These are phyloP conservation scores for Exephanes ischioxanthus DNA, from an alignment of 2,888 invertebrate species.

Conservation along the genomic window DNA sequence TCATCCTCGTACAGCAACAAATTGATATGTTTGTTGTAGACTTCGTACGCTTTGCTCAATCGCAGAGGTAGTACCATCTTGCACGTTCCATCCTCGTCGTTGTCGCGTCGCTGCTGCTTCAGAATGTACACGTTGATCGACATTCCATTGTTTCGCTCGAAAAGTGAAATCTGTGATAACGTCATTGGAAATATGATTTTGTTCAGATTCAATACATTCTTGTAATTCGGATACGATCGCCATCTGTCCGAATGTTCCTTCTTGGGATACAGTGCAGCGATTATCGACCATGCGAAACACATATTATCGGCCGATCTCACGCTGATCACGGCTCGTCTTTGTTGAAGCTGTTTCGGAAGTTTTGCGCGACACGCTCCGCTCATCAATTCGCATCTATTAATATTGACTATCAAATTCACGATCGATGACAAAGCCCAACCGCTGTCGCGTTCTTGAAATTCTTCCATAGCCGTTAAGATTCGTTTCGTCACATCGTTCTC, in stretches of 20 bases:
- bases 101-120: neutral
- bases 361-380: too few relatives aligned
- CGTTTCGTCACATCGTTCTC: neutral
- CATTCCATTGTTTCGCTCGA: neutral
- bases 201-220: neutral
- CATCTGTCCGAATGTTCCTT: neutral
- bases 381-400: neutral
- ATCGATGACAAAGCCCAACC: neutral
- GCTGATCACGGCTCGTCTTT: too few relatives aligned
- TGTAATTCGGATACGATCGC: conserved; percentile 26
- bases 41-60: neutral
- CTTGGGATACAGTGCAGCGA: conserved; percentile 46
- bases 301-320: too few relatives aligned
- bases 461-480: neutral
- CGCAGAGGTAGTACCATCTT: neutral
- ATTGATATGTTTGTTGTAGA: neutral
- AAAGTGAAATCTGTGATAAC: neutral
- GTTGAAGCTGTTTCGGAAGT: too few relatives aligned
- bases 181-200: conserved; percentile 17
- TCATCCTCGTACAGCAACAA: neutral
- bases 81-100: neutral
- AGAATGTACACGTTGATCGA: conserved; percentile 1
- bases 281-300: too few relatives aligned
- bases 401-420: conserved; percentile 52
- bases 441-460: neutral